A percentile compares a stretch with the other conserved stretches of the same genome.
phyloP scores from a whole-genome alignment of 2,888 invertebrate species.

The Baccha elongata region DNA sequence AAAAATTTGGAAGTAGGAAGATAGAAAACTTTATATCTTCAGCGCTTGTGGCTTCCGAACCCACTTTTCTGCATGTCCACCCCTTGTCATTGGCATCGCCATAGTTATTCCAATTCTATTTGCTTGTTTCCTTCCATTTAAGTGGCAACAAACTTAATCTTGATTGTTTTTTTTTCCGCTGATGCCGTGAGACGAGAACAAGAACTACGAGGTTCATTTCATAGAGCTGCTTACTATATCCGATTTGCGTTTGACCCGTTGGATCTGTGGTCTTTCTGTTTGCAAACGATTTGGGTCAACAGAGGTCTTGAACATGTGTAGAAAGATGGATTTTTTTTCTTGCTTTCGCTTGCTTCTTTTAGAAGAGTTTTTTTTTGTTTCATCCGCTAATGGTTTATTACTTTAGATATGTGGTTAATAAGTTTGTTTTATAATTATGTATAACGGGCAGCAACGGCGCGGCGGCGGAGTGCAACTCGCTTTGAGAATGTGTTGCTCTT shows the following conservation, averaged over 20 bases:
- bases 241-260: constrained; percentile 68
- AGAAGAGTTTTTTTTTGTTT: neutral
- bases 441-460: no score
- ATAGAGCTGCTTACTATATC: constrained; percentile 36
- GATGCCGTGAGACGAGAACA: constrained; percentile 6
- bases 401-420: constrained; percentile 14
- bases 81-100: neutral
- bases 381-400: neutral
- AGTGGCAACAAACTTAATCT: constrained; percentile 2
- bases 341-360: constrained; percentile 5
- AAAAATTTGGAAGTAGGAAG: neutral
- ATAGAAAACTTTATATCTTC: neutral
- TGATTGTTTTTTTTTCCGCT: neutral
- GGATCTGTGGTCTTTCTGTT: constrained; percentile 41
- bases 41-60: neutral
- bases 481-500: constrained; percentile 7
- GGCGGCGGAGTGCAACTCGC: neutral
- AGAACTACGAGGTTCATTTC: constrained; percentile 34
- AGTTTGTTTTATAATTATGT: neutral
- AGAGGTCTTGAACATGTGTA: constrained; percentile 65
- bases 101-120: constrained; percentile 5
- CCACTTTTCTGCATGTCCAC: neutral
- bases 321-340: constrained; percentile 14
- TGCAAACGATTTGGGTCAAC: constrained; percentile 61
- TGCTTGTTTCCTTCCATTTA: neutral